Evolutionary conservation across 2,797 vertebrate species (phyloP), one percentile per base, ranked within the genome.

Genomic region (Chelonia mydas): DNA sequence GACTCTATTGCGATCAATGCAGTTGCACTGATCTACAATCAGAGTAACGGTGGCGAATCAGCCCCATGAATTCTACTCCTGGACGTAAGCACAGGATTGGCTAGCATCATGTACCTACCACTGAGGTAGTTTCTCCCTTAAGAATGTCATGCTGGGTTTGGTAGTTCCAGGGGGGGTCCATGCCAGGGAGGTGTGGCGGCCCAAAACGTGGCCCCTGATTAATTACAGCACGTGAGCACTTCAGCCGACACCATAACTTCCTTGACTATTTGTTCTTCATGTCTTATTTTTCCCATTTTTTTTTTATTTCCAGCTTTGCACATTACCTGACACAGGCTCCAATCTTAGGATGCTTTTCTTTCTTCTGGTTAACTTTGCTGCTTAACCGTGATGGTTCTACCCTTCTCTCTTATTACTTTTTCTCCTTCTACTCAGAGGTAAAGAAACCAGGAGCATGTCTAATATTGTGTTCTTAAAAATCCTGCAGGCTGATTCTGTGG

Each of bases 371-470:
- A 72, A 72, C n/a, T 41, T 72, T 23, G 21, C n/a, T 41, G 65
- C 9, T 72, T 72, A 72, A 41, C 8, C n/a, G 23, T 72, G 21
- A 21, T 77, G 11, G 16, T 88, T 83, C 47, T 90, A 16, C 13
- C 82, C 87, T n/a, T 25, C 54, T 93, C n/a, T 31, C 8, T 83
- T 90, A 90, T 87, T 90, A 65, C 77, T 92, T 94, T 95, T 93
- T 95, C 51, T 16, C 27, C 77, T 94, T 86, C 89, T 68, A 33
- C 33, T 79, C n/a, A 41, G n/a, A 72, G 65, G n/a, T 72, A 27
- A 76, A 53, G 57, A 85, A 90, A 86, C 28, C 91, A 37, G 86
- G 86, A 94, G 79, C 3, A 84, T 2, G 89, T 28, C 65, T 72
- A n/a, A 72, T n/a, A 45, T 23, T 84, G 27, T 41, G 13, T 77